These are phyloP conservation scores for Bombus terrestris DNA, from an alignment of 1,140 invertebrate species.

Conservation along the genomic window DNA sequence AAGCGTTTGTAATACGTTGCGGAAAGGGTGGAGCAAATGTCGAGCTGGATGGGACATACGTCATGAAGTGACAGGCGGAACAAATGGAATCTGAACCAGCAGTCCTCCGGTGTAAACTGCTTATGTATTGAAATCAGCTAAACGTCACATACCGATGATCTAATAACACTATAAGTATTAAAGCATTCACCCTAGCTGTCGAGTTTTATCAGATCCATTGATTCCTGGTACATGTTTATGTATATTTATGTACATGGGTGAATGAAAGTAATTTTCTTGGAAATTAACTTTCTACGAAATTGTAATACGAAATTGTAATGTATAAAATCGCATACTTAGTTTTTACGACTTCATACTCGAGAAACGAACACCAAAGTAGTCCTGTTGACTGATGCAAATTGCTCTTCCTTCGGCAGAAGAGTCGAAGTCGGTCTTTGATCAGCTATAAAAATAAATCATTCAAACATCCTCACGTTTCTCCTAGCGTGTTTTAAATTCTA, in stretches of 20 bases:
- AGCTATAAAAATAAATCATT: background rate
- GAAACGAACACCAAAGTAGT: too few species aligned
- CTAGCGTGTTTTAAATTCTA: background rate
- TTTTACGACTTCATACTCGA: background rate
- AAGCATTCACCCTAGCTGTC: background rate
- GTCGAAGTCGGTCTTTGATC: background rate
- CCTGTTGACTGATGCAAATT: background rate
- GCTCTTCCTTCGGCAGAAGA: too few species aligned
- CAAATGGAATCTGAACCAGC: constrained; percentile 83
- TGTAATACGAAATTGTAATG: background rate
- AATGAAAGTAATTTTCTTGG: background rate
- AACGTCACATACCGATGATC: constrained; percentile 74
- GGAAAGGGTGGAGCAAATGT: constrained; percentile 70
- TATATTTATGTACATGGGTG: too few species aligned
- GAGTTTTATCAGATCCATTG: background rate
- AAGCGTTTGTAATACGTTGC: constrained; percentile 74
- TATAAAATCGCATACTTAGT: too few species aligned
- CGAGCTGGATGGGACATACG: constrained; percentile 78
- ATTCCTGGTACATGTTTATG: background rate
- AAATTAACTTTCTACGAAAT: background rate
- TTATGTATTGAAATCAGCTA: constrained; percentile 76
- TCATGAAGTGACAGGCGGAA: constrained; percentile 82
- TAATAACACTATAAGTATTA: constrained; percentile 75
- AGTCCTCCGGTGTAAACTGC: constrained; percentile 81
- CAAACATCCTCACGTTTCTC: background rate